Conservation (phyloP, 2,888 invertebrate species). For the Byasa hedistus region DNA sequence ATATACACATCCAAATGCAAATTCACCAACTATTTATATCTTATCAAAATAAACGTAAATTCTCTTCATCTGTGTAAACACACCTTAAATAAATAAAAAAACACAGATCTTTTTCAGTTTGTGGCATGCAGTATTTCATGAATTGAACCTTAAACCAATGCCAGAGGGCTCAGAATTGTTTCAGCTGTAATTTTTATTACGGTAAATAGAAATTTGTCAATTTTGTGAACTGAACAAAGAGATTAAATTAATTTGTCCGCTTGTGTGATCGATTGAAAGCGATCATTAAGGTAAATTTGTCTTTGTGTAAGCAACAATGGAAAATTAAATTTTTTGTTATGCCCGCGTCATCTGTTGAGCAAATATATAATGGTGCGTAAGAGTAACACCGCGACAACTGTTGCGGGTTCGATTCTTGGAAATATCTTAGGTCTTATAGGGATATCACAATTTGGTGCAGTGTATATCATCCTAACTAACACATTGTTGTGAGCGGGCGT, state of each 20-base stretch:
- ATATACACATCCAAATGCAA: constrained; percentile 56
- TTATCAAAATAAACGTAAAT: constrained; percentile 45
- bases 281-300: constrained; percentile 23
- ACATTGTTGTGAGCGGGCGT: too few relatives aligned
- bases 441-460: too few relatives aligned
- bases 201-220: constrained; percentile 8
- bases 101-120: not conserved
- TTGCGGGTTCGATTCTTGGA: too few relatives aligned
- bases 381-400: too few relatives aligned
- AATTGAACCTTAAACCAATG: too few relatives aligned
- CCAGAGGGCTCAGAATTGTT: too few relatives aligned
- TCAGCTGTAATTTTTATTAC: not conserved
- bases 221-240: constrained; percentile 19
- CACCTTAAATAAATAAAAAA: constrained; percentile 36
- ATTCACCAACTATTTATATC: constrained; percentile 61
- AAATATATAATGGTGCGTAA: constrained; percentile 1
- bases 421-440: too few relatives aligned
- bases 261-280: constrained; percentile 18
- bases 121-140: too few relatives aligned
- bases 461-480: too few relatives aligned
- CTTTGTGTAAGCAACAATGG: constrained; percentile 16
- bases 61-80: constrained; percentile 56
- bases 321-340: constrained; percentile 17
- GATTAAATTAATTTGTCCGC: constrained; percentile 26
- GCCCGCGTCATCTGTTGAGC: constrained; percentile 17